phyloP scores from a whole-genome alignment of 2,888 invertebrate genomes.

The Pseudococcus longispinus region DNA sequence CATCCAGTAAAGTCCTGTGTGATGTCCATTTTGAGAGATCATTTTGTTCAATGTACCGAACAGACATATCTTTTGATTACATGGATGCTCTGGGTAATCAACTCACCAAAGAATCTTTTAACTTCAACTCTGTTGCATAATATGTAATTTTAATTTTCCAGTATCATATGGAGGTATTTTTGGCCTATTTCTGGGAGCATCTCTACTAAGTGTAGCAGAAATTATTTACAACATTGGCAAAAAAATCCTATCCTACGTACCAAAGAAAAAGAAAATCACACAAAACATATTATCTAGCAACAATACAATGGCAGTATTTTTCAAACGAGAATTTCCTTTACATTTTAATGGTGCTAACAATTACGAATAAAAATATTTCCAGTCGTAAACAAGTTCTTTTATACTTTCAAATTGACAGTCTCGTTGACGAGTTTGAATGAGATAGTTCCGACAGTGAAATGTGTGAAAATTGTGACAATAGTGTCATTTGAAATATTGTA shows the following conservation, averaged over 20 bases:
- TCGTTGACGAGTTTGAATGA: neutral
- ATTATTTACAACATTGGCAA: conserved; percentile 59
- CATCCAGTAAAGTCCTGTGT: conserved; percentile 61
- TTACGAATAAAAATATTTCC: neutral
- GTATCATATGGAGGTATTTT: conserved; percentile 66
- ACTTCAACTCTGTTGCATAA: neutral
- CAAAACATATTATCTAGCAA: neutral
- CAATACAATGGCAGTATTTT: neutral
- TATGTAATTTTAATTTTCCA: conserved; percentile 59
- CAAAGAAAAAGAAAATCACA: neutral
- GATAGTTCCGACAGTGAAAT: neutral
- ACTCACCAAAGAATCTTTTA: neutral
- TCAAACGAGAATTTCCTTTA: neutral
- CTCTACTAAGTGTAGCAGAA: conserved; percentile 64
- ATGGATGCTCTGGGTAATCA: conserved; percentile 64
- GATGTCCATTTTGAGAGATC: conserved; percentile 64
- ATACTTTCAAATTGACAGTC: neutral
- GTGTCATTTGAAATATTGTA: neutral
- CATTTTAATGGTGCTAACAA: neutral
- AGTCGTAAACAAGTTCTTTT: neutral
- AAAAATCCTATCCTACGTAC: neutral
- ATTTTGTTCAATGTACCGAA: conserved; percentile 64
- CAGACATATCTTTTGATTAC: conserved; percentile 65
- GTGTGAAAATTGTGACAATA: neutral
- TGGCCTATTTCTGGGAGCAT: conserved; percentile 65